Percentiles rank a stretch among this genome's conserved stretches.
phyloP scores from a whole-genome alignment of 2,113 vertebrate genomes.

The Brachionichthys hirsutus region DNA sequence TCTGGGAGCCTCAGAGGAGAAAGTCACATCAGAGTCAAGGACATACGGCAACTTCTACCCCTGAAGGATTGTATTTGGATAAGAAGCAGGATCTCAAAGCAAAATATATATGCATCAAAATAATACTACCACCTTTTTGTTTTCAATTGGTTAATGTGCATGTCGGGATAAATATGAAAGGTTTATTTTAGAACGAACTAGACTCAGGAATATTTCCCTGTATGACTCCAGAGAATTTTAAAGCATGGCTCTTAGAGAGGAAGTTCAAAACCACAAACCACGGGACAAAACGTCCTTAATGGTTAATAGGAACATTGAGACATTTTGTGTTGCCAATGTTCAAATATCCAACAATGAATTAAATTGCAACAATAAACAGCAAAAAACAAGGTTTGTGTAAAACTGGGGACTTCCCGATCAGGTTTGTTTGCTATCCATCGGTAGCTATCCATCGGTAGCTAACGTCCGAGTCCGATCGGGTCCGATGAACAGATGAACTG shows the following conservation, averaged over 20 bases:
- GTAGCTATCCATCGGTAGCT: no score
- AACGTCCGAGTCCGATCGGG: no score
- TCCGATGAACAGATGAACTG: no score
- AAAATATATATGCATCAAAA: constrained; percentile 11
- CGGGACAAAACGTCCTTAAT: not conserved
- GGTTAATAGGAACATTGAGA: constrained; percentile 7
- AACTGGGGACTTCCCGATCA: constrained; percentile 16
- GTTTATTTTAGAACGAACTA: not conserved
- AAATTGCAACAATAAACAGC: constrained; percentile 38
- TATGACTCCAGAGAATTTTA: not conserved
- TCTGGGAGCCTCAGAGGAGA: constrained; percentile 10
- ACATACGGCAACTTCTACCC: constrained; percentile 6
- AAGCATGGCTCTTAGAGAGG: not conserved
- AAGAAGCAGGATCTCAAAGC: not conserved
- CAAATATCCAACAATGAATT: not conserved
- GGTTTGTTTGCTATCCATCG: constrained; percentile 66
- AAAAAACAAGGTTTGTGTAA: constrained; percentile 58
- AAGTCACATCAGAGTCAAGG: constrained; percentile 24
- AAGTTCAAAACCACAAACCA: no score
- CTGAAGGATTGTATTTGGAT: constrained; percentile 25
- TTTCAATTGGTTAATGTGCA: not conserved
- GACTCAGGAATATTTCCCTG: no score
- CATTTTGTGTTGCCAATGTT: constrained; percentile 11
- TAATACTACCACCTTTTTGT: not conserved
- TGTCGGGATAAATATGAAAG: not conserved